Conservation (phyloP, 2,888 invertebrate species). For the Brachyptera risi region DNA sequence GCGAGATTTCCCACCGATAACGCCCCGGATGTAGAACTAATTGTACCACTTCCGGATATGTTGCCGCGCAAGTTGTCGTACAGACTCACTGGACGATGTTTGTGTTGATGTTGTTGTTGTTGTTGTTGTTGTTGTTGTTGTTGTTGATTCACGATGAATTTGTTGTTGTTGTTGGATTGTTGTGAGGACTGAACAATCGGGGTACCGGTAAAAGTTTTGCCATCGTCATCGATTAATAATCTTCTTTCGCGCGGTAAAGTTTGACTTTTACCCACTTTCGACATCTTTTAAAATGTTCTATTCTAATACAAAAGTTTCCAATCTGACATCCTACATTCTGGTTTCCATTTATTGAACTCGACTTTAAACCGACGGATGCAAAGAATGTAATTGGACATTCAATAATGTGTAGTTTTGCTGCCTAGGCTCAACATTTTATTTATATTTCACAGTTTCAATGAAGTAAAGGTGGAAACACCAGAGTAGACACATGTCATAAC, state of each 20-base stretch:
- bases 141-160: neutral
- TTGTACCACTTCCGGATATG: conserved; percentile 20
- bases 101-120: neutral
- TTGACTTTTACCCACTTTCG: conserved; percentile 8
- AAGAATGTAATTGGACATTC: too few relatives aligned
- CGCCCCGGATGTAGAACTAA: conserved; percentile 24
- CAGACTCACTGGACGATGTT: conserved; percentile 35
- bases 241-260: conserved; percentile 24
- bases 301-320: too few relatives aligned
- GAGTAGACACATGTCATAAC: too few relatives aligned
- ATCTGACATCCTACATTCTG: too few relatives aligned
- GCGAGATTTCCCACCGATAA: conserved; percentile 29
- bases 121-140: neutral
- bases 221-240: neutral
- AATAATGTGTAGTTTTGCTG: too few relatives aligned
- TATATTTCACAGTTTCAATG: too few relatives aligned
- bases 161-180: neutral
- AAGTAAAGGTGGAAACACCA: too few relatives aligned
- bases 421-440: too few relatives aligned
- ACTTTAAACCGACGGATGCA: too few relatives aligned
- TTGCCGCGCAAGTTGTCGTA: conserved; percentile 36
- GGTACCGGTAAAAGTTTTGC: neutral
- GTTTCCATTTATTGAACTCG: too few relatives aligned
- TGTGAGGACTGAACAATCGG: neutral
- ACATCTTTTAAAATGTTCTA: neutral